Base-by-base conservation (phyloP, 1,140 invertebrate species). In the Heliconius hewitsoni region DNA sequence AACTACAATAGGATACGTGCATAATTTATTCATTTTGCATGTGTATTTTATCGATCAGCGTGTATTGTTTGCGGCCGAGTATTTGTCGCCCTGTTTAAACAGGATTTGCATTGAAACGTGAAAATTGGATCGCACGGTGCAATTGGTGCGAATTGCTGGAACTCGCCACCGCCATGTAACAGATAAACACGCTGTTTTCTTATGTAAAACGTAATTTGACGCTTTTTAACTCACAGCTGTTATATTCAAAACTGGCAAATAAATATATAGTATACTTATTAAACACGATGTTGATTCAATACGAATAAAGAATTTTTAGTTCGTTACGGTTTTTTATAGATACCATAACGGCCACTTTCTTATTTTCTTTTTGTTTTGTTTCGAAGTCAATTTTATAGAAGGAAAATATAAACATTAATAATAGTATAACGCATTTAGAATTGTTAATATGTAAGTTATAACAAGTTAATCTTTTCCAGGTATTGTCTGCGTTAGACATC, bases 401-500 rank as follows among this genome's bases (percentile, higher is more conserved):
- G 50, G 16, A 16, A 46, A 46, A 5, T 6, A 52, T 19, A 52
- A 52, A 8, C 5, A 19, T 52, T 52, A 52, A 19, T 52, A 18
- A 19, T 52, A 52, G 16, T 6, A 52, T 8, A 52, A 19, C 18
- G 1, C 18, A 23, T 60, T 11, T 19, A n/a, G 3, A 60, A 3
- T 60, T 27, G 0, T 60, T 66, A 23, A 66, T 13, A 30, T 27
- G 11, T 66, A 5, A 66, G 55, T 34, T 77, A 23, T 55, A 39
- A 73, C 37, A 19, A 23, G 30, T 71, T 46, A 50, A 76, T 77
- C 46, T 34, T 77, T 87, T 89, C 11, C 96, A 99, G 98, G 98
- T 99, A 87, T 96, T 99, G 86, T 99, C 98, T 88, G 98, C 98
- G 83, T 95, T 98, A 94, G 98, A 99, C 95, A 99, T 99, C 93